phyloP scores from a whole-genome alignment of 1,140 invertebrate species.

The Bombus confusus region DNA sequence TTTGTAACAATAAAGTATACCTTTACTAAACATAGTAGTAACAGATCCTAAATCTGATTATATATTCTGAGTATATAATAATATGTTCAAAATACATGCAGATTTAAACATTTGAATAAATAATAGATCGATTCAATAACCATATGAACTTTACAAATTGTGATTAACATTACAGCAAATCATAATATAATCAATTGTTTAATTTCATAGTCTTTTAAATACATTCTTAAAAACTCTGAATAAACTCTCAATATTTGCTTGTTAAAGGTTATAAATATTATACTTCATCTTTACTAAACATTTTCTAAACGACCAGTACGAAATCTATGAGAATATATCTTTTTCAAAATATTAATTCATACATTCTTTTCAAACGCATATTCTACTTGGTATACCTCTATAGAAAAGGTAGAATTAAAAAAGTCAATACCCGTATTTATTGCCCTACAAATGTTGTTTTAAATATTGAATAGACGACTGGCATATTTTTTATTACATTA shows the following conservation, averaged over 20 bases:
- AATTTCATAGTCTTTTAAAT: neutral
- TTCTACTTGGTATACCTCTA: neutral
- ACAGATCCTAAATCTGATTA: slow-evolving; percentile 5
- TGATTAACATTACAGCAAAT: neutral
- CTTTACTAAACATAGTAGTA: slow-evolving; percentile 10
- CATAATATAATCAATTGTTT: neutral
- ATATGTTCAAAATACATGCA: slow-evolving; percentile 32
- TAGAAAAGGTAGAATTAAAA: slow-evolving; percentile 26
- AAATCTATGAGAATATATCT: slow-evolving; percentile 39
- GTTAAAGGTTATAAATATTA: neutral
- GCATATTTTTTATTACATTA: slow-evolving; percentile 21
- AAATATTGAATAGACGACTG: slow-evolving; percentile 24
- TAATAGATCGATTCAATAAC: slow-evolving; percentile 42
- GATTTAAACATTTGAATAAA: slow-evolving; percentile 32
- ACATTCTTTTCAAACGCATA: slow-evolving; percentile 19
- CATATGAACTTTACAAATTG: neutral
- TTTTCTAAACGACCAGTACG: neutral
- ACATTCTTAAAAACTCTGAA: neutral
- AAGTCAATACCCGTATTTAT: slow-evolving; percentile 62
- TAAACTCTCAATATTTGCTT: neutral
- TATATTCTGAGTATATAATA: slow-evolving; percentile 30
- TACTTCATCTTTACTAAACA: neutral
- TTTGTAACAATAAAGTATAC: slow-evolving; percentile 11
- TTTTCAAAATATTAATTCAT: slow-evolving; percentile 36
- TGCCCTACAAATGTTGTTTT: slow-evolving; percentile 25